phyloP scores from a whole-genome alignment of 2,888 invertebrate genomes.

The Epiblema foenella region DNA sequence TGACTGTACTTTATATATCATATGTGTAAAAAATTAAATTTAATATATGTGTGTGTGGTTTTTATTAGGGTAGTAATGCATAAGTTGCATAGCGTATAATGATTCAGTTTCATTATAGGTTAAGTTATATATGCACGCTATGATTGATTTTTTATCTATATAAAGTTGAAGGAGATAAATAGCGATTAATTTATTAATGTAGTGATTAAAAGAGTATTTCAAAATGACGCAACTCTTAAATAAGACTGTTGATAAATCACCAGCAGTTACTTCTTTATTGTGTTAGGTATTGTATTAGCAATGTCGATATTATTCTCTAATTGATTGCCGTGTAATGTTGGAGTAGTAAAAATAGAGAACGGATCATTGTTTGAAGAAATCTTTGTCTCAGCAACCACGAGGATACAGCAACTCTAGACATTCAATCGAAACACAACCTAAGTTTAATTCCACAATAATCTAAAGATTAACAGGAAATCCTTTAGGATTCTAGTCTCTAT shows the following conservation, averaged over 20 bases:
- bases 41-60: too few relatives aligned
- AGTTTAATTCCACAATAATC: not conserved
- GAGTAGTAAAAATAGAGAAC: constrained; percentile 27
- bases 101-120: too few relatives aligned
- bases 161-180: too few relatives aligned
- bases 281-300: constrained; percentile 36
- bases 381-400: constrained; percentile 22
- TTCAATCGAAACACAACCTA: constrained; percentile 1
- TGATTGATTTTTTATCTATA: too few relatives aligned
- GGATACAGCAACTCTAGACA: not conserved
- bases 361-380: constrained; percentile 31
- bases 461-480: not conserved
- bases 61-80: too few relatives aligned
- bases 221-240: constrained; percentile 29
- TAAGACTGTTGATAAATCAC: constrained; percentile 16
- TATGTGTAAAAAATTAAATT: too few relatives aligned
- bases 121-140: too few relatives aligned
- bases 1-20: too few relatives aligned
- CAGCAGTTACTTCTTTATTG: constrained; percentile 10
- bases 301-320: constrained; percentile 31
- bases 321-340: constrained; percentile 29
- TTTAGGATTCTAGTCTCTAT: constrained; percentile 29
- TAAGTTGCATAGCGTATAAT: too few relatives aligned
- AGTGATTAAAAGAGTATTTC: too few relatives aligned
- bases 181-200: too few relatives aligned